Percentiles rank a stretch among this genome's conserved stretches.
Evolutionary conservation across 2,113 vertebrate species (phyloP).

Genomic region (Romanogobio albipinnatus): DNA sequence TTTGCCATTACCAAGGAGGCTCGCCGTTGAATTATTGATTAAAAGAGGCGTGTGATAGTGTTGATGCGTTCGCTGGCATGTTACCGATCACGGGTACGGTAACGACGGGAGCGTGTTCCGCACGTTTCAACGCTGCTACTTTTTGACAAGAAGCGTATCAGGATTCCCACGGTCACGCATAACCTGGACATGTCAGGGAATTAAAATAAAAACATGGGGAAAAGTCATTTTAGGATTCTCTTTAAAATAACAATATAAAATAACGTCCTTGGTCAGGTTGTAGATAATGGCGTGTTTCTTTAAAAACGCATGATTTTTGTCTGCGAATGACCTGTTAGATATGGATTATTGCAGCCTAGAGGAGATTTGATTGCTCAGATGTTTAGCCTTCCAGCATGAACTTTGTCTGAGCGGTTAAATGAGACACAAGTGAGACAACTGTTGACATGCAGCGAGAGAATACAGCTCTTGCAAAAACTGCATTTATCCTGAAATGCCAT

Average conservation of each 20-base stretch:
- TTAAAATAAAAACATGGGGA: neutral
- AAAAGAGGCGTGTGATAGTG: conserved; percentile 15
- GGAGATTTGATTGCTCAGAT: neutral
- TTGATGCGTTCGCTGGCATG: conserved; percentile 32
- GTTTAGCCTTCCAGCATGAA: neutral
- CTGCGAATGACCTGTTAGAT: neutral
- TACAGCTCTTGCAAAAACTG: neutral
- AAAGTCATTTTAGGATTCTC: too few relatives aligned
- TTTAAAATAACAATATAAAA: neutral
- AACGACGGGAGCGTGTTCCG: neutral
- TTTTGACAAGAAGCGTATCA: neutral
- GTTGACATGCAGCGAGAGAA: neutral
- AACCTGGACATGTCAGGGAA: neutral
- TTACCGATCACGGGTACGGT: conserved; percentile 24
- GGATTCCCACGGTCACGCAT: neutral
- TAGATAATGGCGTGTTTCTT: neutral
- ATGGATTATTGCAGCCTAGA: neutral
- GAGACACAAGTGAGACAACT: conserved; percentile 18
- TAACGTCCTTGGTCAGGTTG: neutral
- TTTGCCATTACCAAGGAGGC: conserved; percentile 23
- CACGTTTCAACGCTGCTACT: neutral
- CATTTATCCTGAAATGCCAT: neutral
- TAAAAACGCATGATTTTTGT: neutral
- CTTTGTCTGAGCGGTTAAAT: neutral
- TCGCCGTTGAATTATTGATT: conserved; percentile 44